Evolutionary conservation across 2,113 vertebrate genomes (phyloP), one percentile per base, ranked within the genome.

Genomic region (Engraulis encrasicolus): DNA sequence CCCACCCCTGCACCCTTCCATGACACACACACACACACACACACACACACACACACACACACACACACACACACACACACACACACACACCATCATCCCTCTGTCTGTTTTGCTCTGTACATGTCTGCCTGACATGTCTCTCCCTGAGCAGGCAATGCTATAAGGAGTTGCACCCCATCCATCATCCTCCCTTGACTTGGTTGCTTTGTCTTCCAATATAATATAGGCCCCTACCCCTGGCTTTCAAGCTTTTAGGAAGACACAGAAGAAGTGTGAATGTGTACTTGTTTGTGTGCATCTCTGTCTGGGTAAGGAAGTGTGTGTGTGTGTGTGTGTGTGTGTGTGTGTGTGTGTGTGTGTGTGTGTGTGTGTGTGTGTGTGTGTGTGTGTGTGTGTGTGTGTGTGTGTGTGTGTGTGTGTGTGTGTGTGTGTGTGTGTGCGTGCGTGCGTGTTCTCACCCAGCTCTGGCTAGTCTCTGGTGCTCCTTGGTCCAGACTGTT

Each of bases 401-500:
- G 40, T 45, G 40, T 45, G 40, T 45, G 40, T 45, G 40, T 45
- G 40, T 45, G 40, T 45, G 40, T 45, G 40, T 45, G 40, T 45
- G n/a, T 45, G 40, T 45, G 40, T 45, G 40, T 45, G 66, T 34
- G 52, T 20, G 52, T 54, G 52, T 17, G 52, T 5, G 27, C n/a
- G n/a, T n/a, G n/a, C n/a, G n/a, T n/a, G 66, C 34, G 27, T 12
- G 27, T 15, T 74, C 66, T 85, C 91, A 99, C 98, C 96, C 95
- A 88, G 89, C 92, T 89, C 94, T 93, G 50, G 78, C 91, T 78
- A 98, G 93, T 79, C 93, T 93, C 54, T 91, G 91, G 50, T 95
- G 90, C 85, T 97, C 97, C 80, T 91, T 90, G 95, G 94, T 96
- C 97, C 98, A 99, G 87, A 97, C 95, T 88, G 95, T 96, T 37